Evolutionary conservation across 1,140 invertebrate species (phyloP), one percentile per base, ranked within the genome.

Genomic region (Hormaphis cornu): DNA sequence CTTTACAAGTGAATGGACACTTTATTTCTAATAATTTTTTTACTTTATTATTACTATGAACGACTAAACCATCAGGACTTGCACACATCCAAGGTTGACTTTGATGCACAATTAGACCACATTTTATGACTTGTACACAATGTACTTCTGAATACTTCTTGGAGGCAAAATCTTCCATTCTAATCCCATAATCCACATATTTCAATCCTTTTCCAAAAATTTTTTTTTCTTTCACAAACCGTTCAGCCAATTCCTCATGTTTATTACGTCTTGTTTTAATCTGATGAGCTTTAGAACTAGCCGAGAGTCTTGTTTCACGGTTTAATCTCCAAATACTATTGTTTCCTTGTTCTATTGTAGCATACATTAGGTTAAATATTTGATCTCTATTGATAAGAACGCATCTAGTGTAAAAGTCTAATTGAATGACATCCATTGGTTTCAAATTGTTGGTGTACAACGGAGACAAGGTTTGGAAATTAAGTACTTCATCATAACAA

Each of bases 271-370:
- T 66, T 33, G 61, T 66, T 9, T 24, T 16, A 35, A 66, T 66
- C 5, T 66, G 44, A 35, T 66, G 61, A 50, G 61, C 61, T 66
- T 66, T 66, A 22, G 61, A 66, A 66, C 61, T 66, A 16, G 61
- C 61, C 0, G 61, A 66, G 18, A 66, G 18, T 48, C 61, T 66
- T 8, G 18, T 66, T 66, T 66, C 26, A 0, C 61, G 48, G 22
- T 48, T 18, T 14, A 66, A 48, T 4, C 61, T 35, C 61, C 61
- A 66, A 48, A 30, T 3, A 35, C 44, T 66, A 66, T 35, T 66
- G 4, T 66, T 50, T 48, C 24, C 10, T 20, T 66, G 61, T 6
- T 66, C 42, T 20, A 50, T 48, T 24, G 61, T 66, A 3, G 28
- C 50, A 48, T 35, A 50, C 61, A 66, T 66, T 22, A 48, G 3